A percentile compares a stretch with the other conserved stretches of the same genome.
These are phyloP conservation scores for Drosophila monieri DNA, from an alignment of 2,888 invertebrate species.

Conservation along the genomic window DNA sequence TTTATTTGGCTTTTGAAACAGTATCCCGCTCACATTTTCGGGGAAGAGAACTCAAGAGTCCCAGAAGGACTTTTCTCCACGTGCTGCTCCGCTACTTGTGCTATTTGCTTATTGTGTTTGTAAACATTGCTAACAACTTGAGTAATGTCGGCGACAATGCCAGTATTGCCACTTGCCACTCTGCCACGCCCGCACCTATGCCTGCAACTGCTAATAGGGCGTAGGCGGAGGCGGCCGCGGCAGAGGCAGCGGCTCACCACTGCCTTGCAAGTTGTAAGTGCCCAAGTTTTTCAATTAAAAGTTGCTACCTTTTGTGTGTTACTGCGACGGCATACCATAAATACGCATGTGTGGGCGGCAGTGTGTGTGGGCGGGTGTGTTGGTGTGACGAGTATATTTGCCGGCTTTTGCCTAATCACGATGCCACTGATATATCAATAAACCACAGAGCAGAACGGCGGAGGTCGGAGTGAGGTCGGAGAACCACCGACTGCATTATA, in stretches of 20 bases:
- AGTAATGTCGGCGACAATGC: slow-evolving; percentile 76
- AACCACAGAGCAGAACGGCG: slow-evolving; percentile 50
- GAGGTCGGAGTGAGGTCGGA: slow-evolving; percentile 32
- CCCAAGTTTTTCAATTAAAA: slow-evolving; percentile 79
- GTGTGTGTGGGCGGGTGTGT: slow-evolving; percentile 17
- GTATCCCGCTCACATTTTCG: background rate
- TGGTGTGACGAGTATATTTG: slow-evolving; percentile 21
- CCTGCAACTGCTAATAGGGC: slow-evolving; percentile 29
- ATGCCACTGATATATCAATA: slow-evolving; percentile 67
- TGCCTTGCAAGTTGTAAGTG: slow-evolving; percentile 71
- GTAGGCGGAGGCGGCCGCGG: background rate
- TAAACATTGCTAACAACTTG: slow-evolving; percentile 80
- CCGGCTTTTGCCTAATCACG: slow-evolving; percentile 54
- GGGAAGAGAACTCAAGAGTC: background rate
- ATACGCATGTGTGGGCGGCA: slow-evolving; percentile 65
- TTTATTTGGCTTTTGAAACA: background rate
- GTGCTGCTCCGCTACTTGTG: slow-evolving; percentile 25
- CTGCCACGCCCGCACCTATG: slow-evolving; percentile 19
- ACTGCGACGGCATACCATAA: slow-evolving; percentile 72
- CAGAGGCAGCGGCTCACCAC: slow-evolving; percentile 4
- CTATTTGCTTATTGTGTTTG: slow-evolving; percentile 77
- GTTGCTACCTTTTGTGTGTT: slow-evolving; percentile 75
- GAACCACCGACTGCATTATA: slow-evolving; percentile 31
- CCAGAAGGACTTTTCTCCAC: background rate
- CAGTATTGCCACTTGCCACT: slow-evolving; percentile 46